Conservation (phyloP, 2,797 vertebrate genomes). For the Melanotaenia pygmaea region DNA sequence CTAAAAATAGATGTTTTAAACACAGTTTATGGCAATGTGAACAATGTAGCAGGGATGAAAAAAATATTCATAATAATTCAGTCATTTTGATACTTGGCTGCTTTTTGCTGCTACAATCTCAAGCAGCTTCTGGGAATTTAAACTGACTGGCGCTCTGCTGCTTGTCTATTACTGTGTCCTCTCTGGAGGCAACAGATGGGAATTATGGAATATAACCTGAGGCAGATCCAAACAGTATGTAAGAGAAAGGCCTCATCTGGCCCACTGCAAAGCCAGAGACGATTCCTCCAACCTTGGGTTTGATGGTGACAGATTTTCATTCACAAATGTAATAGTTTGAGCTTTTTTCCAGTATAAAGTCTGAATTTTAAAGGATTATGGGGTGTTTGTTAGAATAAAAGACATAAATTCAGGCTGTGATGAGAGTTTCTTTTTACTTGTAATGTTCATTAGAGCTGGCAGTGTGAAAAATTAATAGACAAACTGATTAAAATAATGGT, state of each 20-base stretch:
- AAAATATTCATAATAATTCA: background rate
- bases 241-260: background rate
- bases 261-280: background rate
- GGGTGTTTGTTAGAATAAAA: background rate
- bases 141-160: background rate
- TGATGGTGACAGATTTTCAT: background rate
- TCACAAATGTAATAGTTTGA: background rate
- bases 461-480: background rate
- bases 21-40: background rate
- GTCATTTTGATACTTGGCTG: background rate
- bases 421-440: background rate
- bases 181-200: background rate
- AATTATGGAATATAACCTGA: background rate
- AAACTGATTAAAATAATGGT: conserved; percentile 9
- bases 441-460: background rate
- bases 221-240: background rate
- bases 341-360: background rate
- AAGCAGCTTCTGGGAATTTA: conserved; percentile 2
- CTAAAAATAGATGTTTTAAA: background rate
- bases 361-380: background rate
- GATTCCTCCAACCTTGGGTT: background rate
- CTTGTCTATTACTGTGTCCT: background rate
- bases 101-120: conserved; percentile 4
- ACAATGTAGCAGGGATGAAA: background rate
- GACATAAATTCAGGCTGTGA: background rate